Percentiles rank a stretch among this genome's conserved stretches.
Conservation (phyloP, 23 tunicate genomes). For the Ascidia mentula region DNA sequence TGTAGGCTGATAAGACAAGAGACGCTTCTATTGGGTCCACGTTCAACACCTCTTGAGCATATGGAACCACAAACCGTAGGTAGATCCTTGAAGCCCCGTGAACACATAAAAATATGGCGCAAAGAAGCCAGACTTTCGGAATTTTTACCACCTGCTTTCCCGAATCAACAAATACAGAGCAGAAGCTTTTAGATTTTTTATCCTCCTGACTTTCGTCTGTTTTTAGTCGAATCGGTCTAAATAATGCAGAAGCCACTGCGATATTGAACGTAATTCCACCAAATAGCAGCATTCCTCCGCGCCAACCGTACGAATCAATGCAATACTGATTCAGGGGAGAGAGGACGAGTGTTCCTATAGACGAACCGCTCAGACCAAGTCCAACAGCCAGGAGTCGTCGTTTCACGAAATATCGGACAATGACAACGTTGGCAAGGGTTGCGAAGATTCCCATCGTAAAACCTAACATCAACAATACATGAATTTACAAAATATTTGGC, state of each 20-base stretch:
- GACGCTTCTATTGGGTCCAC: slow-evolving; percentile 12
- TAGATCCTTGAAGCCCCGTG: neutral
- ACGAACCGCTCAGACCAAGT: slow-evolving; percentile 2
- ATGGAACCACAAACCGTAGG: slow-evolving; percentile 16
- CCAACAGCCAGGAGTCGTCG: slow-evolving; percentile 23
- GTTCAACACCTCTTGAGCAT: neutral
- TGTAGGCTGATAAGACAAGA: slow-evolving; percentile 18
- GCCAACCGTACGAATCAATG: slow-evolving; percentile 19
- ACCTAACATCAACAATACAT: slow-evolving; percentile 2
- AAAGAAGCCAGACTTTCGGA: slow-evolving; percentile 21
- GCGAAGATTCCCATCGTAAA: slow-evolving; percentile 9
- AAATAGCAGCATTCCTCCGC: slow-evolving; percentile 20
- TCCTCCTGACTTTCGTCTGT: slow-evolving; percentile 1
- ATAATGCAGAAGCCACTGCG: slow-evolving; percentile 25
- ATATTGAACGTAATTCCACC: slow-evolving; percentile 21
- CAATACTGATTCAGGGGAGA: slow-evolving; percentile 21
- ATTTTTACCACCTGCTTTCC: neutral
- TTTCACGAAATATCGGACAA: slow-evolving; percentile 27
- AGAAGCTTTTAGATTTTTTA: no score
- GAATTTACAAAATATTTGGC: no score
- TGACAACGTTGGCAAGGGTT: neutral
- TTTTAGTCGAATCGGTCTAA: slow-evolving; percentile 26
- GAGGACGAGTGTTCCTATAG: slow-evolving; percentile 24
- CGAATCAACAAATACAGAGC: neutral
- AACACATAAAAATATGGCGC: neutral